A percentile compares a stretch with the other conserved stretches of the same genome.
Conservation (phyloP, 2,113 vertebrate species). For the Corythoichthys haematopterus region DNA sequence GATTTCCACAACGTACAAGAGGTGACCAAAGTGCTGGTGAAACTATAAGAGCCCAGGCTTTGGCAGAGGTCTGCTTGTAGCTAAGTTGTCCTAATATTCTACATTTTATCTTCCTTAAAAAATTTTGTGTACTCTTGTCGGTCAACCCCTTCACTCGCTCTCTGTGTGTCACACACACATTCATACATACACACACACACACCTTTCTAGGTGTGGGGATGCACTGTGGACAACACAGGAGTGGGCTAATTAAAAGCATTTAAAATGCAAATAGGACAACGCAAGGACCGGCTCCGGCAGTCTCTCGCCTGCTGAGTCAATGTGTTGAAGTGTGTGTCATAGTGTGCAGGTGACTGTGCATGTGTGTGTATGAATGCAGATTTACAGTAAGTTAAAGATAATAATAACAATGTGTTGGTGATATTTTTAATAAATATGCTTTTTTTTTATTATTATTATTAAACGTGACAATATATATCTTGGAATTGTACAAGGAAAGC, state of each 20-base stretch:
- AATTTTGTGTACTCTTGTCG: slow-evolving; percentile 26
- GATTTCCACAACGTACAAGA: too few relatives aligned
- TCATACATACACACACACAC: slow-evolving; percentile 32
- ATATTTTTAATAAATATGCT: neutral
- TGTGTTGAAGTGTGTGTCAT: slow-evolving; percentile 39
- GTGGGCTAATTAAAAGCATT: slow-evolving; percentile 62
- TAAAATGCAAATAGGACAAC: slow-evolving; percentile 81
- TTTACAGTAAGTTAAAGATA: neutral
- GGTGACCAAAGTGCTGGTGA: too few relatives aligned
- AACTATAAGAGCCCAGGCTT: too few relatives aligned
- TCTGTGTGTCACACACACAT: slow-evolving; percentile 47
- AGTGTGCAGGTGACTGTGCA: slow-evolving; percentile 31
- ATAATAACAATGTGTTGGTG: neutral
- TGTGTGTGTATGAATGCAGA: slow-evolving; percentile 16
- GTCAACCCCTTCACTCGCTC: slow-evolving; percentile 40
- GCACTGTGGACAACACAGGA: slow-evolving; percentile 62
- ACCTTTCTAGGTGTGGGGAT: slow-evolving; percentile 71
- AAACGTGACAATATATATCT: too few relatives aligned
- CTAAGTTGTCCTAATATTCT: neutral
- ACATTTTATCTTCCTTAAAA: slow-evolving; percentile 16
- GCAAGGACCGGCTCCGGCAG: slow-evolving; percentile 74
- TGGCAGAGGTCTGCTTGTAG: neutral
- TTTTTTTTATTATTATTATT: neutral
- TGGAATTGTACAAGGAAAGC: too few relatives aligned
- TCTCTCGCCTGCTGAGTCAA: slow-evolving; percentile 74